A percentile compares a stretch with the other conserved stretches of the same genome.
These are phyloP conservation scores for Syncerus caffer DNA, from an alignment of 2,797 vertebrate genomes.

Conservation along the genomic window DNA sequence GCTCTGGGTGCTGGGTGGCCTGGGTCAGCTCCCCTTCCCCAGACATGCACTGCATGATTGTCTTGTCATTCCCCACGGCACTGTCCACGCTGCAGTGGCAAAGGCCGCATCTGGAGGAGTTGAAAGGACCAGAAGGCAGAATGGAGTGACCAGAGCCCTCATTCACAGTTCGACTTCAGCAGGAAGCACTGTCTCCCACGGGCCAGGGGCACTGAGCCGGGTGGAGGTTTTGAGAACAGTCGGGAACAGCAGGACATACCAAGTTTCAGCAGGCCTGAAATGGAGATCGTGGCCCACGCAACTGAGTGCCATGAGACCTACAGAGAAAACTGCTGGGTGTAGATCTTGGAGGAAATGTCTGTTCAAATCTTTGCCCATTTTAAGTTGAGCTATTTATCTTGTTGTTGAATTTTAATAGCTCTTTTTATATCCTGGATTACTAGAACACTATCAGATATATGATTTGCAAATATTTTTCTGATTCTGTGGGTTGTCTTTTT, in stretches of 20 bases:
- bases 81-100: background rate
- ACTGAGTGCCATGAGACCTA: background rate
- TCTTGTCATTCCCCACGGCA: background rate
- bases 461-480: background rate
- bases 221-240: background rate
- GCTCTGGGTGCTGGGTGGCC: too few species aligned
- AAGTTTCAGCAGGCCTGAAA: background rate
- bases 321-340: background rate
- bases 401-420: background rate
- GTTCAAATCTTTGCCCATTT: background rate
- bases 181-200: background rate
- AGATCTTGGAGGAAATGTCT: background rate
- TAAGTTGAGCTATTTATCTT: background rate
- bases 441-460: background rate
- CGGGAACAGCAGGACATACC: background rate
- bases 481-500: background rate
- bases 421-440: background rate
- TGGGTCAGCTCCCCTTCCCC: background rate
- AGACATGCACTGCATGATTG: accelerated
- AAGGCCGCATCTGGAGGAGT: background rate
- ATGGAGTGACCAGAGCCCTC: background rate
- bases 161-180: background rate
- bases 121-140: background rate
- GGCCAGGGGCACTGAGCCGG: background rate
- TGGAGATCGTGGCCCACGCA: background rate